Percentiles rank a stretch among this genome's conserved stretches.
These are phyloP conservation scores for Macrobrachium rosenbergii DNA, from an alignment of 1,140 invertebrate species.

Conservation along the genomic window DNA sequence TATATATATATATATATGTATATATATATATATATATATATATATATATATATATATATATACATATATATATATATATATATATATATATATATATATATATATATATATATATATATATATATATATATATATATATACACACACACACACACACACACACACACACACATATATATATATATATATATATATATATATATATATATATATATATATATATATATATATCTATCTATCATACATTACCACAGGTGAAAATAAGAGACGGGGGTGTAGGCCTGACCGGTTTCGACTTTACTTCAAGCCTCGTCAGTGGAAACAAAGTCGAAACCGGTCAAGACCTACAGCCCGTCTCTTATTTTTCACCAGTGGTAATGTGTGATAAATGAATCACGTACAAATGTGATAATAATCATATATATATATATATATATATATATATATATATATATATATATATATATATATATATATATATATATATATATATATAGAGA, in stretches of 20 bases:
- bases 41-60: slow-evolving; percentile 14
- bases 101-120: slow-evolving; percentile 6
- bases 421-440: not conserved
- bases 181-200: not conserved
- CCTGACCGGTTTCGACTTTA: too few species aligned
- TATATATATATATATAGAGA: not conserved
- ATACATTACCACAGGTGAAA: too few species aligned
- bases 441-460: slow-evolving; percentile 14
- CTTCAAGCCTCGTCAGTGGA: too few species aligned
- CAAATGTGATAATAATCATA: too few species aligned
- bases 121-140: slow-evolving; percentile 16
- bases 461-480: not conserved
- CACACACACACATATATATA: too few species aligned
- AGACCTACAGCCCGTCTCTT: too few species aligned
- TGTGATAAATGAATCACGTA: too few species aligned
- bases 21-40: not conserved
- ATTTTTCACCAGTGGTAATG: too few species aligned
- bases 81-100: not conserved
- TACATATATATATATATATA: not conserved
- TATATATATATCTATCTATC: not conserved
- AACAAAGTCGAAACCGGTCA: too few species aligned
- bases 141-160: too few species aligned
- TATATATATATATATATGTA: too few species aligned
- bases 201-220: slow-evolving; percentile 15
- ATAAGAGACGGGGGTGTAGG: too few species aligned